phyloP scores from a whole-genome alignment of 2,888 invertebrate genomes.

The Caenorhabditis zanzibari region DNA sequence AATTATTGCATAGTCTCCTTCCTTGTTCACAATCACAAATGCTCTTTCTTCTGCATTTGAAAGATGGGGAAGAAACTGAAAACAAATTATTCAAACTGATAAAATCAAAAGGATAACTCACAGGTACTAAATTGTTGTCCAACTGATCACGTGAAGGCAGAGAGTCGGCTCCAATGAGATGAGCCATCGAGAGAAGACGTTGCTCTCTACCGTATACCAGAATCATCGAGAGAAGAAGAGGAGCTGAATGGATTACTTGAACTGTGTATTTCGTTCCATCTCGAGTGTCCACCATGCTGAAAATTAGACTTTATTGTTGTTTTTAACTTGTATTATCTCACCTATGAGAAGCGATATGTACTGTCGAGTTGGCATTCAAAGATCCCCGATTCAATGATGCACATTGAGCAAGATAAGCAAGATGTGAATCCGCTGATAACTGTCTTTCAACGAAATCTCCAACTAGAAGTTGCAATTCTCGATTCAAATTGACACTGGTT shows the following conservation, averaged over 20 bases:
- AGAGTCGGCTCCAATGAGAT: constrained; percentile 85
- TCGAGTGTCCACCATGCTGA: constrained; percentile 84
- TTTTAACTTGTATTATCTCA: constrained; percentile 9
- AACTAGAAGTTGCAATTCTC: constrained; percentile 81
- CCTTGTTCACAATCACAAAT: constrained; percentile 85
- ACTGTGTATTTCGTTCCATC: constrained; percentile 84
- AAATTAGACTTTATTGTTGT: constrained; percentile 15
- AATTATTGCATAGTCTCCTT: constrained; percentile 85
- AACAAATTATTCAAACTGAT: constrained; percentile 48
- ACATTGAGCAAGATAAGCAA: constrained; percentile 81
- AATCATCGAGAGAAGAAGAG: constrained; percentile 85
- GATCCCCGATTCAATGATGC: constrained; percentile 80
- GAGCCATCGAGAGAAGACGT: constrained; percentile 84
- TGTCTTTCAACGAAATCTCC: constrained; percentile 80
- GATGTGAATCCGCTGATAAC: constrained; percentile 76
- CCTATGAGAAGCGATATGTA: constrained; percentile 81
- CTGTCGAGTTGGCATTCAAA: constrained; percentile 76
- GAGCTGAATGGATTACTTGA: constrained; percentile 85
- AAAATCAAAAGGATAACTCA: constrained; percentile 14
- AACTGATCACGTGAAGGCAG: constrained; percentile 84
- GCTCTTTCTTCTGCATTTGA: constrained; percentile 84
- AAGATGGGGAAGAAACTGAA: constrained; percentile 84
- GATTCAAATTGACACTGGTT: constrained; percentile 82
- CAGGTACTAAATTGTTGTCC: constrained; percentile 81
- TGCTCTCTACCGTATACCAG: constrained; percentile 84